phyloP scores from a whole-genome alignment of 1,140 invertebrate genomes.

The Eupristina koningsbergeri region DNA sequence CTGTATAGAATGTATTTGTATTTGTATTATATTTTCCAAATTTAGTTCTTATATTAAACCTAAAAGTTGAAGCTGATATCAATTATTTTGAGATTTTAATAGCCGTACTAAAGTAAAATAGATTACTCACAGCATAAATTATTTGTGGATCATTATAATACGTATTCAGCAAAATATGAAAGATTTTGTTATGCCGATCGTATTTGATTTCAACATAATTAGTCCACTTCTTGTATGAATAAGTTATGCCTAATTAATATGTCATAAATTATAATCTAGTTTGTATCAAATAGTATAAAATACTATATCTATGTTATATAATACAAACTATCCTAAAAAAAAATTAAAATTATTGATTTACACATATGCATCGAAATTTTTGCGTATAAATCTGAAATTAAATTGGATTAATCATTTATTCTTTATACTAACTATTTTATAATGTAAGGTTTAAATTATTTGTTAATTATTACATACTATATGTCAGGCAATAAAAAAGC shows the following conservation, averaged over 20 bases:
- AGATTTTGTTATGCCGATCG: background rate
- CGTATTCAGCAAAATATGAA: background rate
- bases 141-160: background rate
- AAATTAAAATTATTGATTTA: background rate
- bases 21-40: background rate
- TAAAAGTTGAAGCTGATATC: background rate
- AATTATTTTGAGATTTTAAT: background rate
- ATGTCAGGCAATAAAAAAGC: no score
- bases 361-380: no score
- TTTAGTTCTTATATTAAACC: background rate
- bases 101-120: background rate
- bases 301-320: background rate
- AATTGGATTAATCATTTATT: no score
- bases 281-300: background rate
- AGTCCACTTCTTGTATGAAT: background rate
- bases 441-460: no score
- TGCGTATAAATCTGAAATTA: no score
- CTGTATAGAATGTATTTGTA: no score
- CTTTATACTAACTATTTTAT: no score
- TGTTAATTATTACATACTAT: no score
- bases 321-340: no score
- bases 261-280: background rate
- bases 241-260: background rate
- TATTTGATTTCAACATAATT: background rate
- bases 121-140: no score